phyloP scores from a whole-genome alignment of 2,888 invertebrate species.

The Nematopogon swammerdamellus region DNA sequence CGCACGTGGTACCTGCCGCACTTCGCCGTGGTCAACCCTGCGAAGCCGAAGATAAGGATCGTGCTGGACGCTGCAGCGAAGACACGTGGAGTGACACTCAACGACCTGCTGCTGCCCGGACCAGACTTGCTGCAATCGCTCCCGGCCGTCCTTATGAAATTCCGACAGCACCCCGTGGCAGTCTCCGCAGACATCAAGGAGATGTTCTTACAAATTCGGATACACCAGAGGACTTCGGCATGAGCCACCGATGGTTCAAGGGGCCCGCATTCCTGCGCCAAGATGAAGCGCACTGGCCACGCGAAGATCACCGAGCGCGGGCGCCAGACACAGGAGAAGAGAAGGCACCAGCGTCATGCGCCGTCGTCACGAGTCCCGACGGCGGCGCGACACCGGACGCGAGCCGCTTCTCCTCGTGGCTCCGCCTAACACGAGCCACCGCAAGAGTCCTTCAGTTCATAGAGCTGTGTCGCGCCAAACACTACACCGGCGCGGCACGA shows the following conservation, averaged over 20 bases:
- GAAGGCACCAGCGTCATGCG: background rate
- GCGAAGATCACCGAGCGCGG: slow-evolving; percentile 1
- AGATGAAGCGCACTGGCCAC: background rate
- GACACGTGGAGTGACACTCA: slow-evolving; percentile 7
- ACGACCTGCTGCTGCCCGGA: slow-evolving; percentile 9
- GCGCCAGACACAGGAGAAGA: background rate
- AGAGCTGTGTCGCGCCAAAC: background rate
- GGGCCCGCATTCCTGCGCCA: slow-evolving; percentile 8
- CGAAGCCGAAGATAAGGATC: slow-evolving; percentile 5
- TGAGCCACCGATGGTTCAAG: slow-evolving; percentile 4
- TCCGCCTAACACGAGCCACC: background rate
- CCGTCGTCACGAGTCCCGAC: no score
- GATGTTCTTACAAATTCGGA: slow-evolving; percentile 11
- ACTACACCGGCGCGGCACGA: background rate
- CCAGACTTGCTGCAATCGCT: background rate
- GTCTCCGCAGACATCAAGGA: background rate
- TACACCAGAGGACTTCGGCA: slow-evolving; percentile 4
- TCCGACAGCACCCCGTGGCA: background rate
- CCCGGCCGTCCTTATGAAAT: background rate
- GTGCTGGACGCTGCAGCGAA: slow-evolving; percentile 11
- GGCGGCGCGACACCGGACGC: background rate
- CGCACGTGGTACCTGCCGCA: slow-evolving; percentile 11
- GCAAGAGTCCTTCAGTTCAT: background rate
- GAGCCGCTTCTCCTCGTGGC: background rate
- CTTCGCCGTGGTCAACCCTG: slow-evolving; percentile 11